Evolutionary conservation across 2,888 invertebrate species (phyloP), one percentile per base, ranked within the genome.

Genomic region (Cheilosia vernalis): DNA sequence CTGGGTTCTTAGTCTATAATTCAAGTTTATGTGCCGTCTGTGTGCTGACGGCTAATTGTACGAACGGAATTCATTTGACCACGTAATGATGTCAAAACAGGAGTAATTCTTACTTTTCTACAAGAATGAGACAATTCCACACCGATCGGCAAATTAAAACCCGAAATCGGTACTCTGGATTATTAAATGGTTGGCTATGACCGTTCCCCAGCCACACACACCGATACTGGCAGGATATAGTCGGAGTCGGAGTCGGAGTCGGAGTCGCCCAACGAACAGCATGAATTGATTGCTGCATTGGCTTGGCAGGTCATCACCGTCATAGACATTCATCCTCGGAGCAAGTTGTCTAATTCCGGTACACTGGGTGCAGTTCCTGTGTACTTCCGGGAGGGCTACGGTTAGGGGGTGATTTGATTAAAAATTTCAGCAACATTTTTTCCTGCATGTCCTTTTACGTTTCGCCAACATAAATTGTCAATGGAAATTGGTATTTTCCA

Each of bases 231-330:
- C 60, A 70, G 70, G 27, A 27, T 27, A 6, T 1, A 27, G n/a
- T n/a, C n/a, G n/a, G n/a, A n/a, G 27, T 27, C 30, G 30, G 9
- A 30, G 30, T 30, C 27, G 27, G 27, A 27, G 5, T 27, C 7
- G 27, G 6, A 15, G 27, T 24, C 37, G 51, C 53, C 80, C 67
- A 70, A 53, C 53, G 56, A 69, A 44, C 64, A 40, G 56, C 51
- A 72, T 72, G 42, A 85, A 85, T 85, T 81, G 85, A 85, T 85
- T 76, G 72, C 76, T 76, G 76, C 70, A 81, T 74, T 76, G 61
- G 63, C 67, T 60, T 72, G 51, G 55, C 70, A 77, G 81, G 85
- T 77, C 67, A 77, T 81, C 85, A 85, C 63, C 81, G 80, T 70
- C 64, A 66, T 64, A 56, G 53, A 56, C 70, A 80, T 74, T 72